phyloP scores from a whole-genome alignment of 2,113 vertebrate genomes.

The Gallinago media region DNA sequence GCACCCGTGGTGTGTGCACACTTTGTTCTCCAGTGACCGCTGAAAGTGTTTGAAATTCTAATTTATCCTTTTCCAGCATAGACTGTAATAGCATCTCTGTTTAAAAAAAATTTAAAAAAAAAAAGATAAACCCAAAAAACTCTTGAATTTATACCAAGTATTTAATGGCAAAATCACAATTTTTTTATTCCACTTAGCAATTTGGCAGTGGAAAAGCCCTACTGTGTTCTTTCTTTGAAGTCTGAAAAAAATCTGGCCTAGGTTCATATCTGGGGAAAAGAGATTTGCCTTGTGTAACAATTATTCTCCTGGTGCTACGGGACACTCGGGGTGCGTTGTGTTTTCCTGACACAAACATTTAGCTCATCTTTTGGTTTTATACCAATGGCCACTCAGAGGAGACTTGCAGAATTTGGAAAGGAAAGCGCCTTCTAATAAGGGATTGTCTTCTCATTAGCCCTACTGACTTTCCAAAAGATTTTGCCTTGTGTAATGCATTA shows the following conservation, averaged over 20 bases:
- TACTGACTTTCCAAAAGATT: not conserved
- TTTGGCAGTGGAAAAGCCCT: conserved; percentile 49
- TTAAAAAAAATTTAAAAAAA: not conserved
- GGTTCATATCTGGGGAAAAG: conserved; percentile 67
- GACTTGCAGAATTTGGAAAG: not conserved
- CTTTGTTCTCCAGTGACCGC: not conserved
- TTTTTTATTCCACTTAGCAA: conserved; percentile 38
- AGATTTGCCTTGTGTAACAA: conserved; percentile 41
- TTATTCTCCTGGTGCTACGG: not conserved
- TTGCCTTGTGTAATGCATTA: conserved; percentile 61
- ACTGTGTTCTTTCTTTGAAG: conserved; percentile 67
- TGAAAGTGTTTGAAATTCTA: not conserved
- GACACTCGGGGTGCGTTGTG: conserved; percentile 53
- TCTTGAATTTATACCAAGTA: conserved; percentile 41
- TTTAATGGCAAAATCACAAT: conserved; percentile 53
- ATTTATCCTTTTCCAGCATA: not conserved
- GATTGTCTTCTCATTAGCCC: not conserved
- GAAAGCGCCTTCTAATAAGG: not conserved
- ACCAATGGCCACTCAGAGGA: not conserved
- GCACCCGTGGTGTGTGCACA: not conserved
- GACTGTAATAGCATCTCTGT: not conserved
- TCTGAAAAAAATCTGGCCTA: conserved; percentile 64
- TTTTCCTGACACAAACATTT: conserved; percentile 61
- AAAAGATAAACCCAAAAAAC: not conserved
- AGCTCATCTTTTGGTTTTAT: conserved; percentile 62